Evolutionary conservation across 2,797 vertebrate species (phyloP).

Genomic region (Hyperoplus lanceolatus): DNA sequence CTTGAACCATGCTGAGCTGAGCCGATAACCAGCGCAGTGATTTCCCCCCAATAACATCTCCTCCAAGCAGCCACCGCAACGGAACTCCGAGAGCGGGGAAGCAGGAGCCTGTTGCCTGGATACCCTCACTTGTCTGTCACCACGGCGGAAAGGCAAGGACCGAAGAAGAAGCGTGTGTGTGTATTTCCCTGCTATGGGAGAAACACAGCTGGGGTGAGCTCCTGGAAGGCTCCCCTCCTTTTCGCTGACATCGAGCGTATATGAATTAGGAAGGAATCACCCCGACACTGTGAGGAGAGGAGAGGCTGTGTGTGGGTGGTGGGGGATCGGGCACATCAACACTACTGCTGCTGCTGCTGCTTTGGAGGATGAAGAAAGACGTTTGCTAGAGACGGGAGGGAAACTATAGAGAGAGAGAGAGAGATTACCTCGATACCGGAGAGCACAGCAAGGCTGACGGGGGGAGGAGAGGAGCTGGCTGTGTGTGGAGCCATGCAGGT

Average conservation of each 20-base stretch:
- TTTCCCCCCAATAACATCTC: slow-evolving; percentile 19
- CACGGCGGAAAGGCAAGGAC: slow-evolving; percentile 49
- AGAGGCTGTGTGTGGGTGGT: slow-evolving; percentile 11
- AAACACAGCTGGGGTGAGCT: slow-evolving; percentile 52
- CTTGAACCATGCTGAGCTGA: slow-evolving; percentile 25
- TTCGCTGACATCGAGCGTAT: slow-evolving; percentile 43
- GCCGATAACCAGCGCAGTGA: slow-evolving; percentile 20
- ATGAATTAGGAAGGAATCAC: slow-evolving; percentile 60
- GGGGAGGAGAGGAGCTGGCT: slow-evolving; percentile 12
- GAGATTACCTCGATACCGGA: slow-evolving; percentile 17
- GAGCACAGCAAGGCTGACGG: slow-evolving; percentile 19
- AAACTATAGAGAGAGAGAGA: slow-evolving; percentile 31
- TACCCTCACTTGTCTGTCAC: slow-evolving; percentile 60
- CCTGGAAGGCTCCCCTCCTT: slow-evolving; percentile 30
- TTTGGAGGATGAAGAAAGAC: slow-evolving; percentile 48
- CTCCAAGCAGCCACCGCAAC: slow-evolving; percentile 36
- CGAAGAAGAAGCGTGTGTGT: slow-evolving; percentile 14
- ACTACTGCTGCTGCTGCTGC: neutral
- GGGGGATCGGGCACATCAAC: neutral
- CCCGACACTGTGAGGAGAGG: slow-evolving; percentile 27
- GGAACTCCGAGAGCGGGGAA: slow-evolving; percentile 40
- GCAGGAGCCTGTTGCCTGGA: slow-evolving; percentile 81
- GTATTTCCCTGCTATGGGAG: slow-evolving; percentile 55
- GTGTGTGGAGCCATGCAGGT: slow-evolving; percentile 79
- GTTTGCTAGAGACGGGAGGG: slow-evolving; percentile 39